A percentile compares a stretch with the other conserved stretches of the same genome.
Evolutionary conservation across 1,140 invertebrate species (phyloP).

Genomic region (Brachystomella parvula): DNA sequence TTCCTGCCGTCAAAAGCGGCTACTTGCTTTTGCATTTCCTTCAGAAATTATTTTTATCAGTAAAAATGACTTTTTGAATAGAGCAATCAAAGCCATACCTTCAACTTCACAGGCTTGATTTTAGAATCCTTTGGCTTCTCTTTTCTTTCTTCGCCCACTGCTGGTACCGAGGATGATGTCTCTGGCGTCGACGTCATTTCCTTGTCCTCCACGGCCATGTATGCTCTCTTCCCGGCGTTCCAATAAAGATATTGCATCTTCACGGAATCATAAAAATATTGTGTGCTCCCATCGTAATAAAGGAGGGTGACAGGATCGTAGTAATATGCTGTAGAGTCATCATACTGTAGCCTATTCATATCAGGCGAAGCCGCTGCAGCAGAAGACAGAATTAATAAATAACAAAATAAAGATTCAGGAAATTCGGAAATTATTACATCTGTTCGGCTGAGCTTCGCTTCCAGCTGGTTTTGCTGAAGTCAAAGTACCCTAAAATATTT

Average conservation of each 20-base stretch:
- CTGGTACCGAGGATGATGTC: constrained; percentile 19
- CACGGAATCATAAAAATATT: constrained; percentile 86
- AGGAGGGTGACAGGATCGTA: constrained; percentile 86
- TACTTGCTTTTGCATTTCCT: no score
- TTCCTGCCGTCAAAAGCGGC: no score
- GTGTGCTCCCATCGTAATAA: constrained; percentile 91
- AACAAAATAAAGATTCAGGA: neutral
- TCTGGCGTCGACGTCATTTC: constrained; percentile 36
- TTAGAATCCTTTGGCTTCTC: no score
- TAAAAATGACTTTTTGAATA: no score
- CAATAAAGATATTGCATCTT: constrained; percentile 91
- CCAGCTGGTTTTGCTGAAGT: neutral
- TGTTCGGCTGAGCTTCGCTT: neutral
- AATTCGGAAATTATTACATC: neutral
- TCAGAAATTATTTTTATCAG: no score
- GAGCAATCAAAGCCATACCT: no score
- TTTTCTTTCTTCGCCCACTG: constrained; percentile 41
- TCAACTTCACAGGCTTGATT: no score
- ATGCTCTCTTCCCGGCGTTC: constrained; percentile 73
- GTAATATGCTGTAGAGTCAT: constrained; percentile 91
- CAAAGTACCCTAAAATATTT: neutral
- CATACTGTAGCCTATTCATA: constrained; percentile 83
- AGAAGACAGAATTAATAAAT: neutral
- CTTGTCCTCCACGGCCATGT: constrained; percentile 62
- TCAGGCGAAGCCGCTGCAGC: constrained; percentile 64